Evolutionary conservation across 2,888 invertebrate genomes (phyloP).

Genomic region (Mimas tiliae): DNA sequence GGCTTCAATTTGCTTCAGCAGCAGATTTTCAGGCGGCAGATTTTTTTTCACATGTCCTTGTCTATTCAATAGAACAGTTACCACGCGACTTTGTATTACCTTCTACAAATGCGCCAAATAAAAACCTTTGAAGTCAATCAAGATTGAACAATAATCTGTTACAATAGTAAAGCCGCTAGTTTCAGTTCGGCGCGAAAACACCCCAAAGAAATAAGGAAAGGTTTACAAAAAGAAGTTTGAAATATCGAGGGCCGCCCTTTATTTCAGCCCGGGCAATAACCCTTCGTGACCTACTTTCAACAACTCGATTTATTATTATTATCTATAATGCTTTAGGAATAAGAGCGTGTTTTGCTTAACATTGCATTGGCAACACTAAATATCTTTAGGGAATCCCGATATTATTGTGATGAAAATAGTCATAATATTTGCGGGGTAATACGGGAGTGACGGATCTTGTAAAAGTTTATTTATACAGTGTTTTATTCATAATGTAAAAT

Average conservation of each 20-base stretch:
- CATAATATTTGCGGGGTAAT: conserved; percentile 21
- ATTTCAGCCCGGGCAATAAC: conserved; percentile 50
- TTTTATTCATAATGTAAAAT: background rate
- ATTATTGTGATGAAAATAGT: conserved; percentile 27
- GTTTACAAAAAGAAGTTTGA: conserved; percentile 39
- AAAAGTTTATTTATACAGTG: background rate
- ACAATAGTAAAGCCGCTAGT: background rate
- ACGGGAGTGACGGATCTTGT: background rate
- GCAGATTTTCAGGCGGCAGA: too few species aligned
- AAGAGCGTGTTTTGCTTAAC: conserved; percentile 32
- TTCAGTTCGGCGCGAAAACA: conserved; percentile 20
- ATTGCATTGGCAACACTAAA: conserved; percentile 3
- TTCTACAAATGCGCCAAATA: too few species aligned
- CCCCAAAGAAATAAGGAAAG: conserved; percentile 37
- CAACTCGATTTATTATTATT: conserved; percentile 31
- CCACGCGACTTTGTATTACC: too few species aligned
- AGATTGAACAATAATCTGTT: background rate
- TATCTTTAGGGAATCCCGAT: conserved; percentile 19
- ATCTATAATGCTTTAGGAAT: conserved; percentile 32
- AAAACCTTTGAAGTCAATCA: too few species aligned
- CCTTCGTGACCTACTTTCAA: conserved; percentile 46
- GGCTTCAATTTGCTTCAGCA: too few species aligned
- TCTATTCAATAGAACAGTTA: too few species aligned
- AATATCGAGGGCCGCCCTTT: conserved; percentile 52
- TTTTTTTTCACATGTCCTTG: too few species aligned